Evolutionary conservation across 2,888 invertebrate species (phyloP), one percentile per base, ranked within the genome.

Genomic region (Capitulum mitella): DNA sequence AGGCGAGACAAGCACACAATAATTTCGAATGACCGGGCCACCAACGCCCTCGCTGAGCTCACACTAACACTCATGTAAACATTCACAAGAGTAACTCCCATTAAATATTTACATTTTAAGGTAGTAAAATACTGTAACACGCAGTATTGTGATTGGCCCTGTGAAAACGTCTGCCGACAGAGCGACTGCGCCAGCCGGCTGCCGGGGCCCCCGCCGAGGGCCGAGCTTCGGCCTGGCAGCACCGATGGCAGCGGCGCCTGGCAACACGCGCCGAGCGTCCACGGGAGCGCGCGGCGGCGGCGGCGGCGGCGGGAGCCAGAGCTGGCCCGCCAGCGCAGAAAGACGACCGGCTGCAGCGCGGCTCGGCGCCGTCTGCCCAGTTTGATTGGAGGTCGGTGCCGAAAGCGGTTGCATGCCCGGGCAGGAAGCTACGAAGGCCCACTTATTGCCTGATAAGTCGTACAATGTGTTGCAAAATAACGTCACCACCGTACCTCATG

Each of bases 101-200:
- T 70, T 22, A 70, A 37, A 70, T 70, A 70, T 70, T 29, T 70
- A 70, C 70, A 70, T 70, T 40, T 70, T 40, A 70, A n/a, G 40
- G 70, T 70, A 70, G 40, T 70, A 70, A 70, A 70, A 64, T 64
- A 64, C 64, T 64, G 64, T 64, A 64, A 29, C 64, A 34, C 64
- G 32, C 64, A 64, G 64, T 29, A 64, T 34, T 64, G 64, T 64
- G 64, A 34, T 34, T 64, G 64, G 64, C 32, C 34, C 64, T 8
- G 29, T 34, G 32, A 34, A 34, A 3, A 34, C 5, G 32, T 29
- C 34, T 8, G 8, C n/a, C 19, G n/a, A 8, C 58, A 6, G 64
- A 14, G 61, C 16, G 29, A 29, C 12, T 29, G 58, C n/a, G 58
- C 58, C 29, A 32, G 61, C 29, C n/a, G 43, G 43, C 5, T 8